These are phyloP conservation scores for Agapornis roseicollis DNA, from an alignment of 2,113 vertebrate species.

Conservation along the genomic window DNA sequence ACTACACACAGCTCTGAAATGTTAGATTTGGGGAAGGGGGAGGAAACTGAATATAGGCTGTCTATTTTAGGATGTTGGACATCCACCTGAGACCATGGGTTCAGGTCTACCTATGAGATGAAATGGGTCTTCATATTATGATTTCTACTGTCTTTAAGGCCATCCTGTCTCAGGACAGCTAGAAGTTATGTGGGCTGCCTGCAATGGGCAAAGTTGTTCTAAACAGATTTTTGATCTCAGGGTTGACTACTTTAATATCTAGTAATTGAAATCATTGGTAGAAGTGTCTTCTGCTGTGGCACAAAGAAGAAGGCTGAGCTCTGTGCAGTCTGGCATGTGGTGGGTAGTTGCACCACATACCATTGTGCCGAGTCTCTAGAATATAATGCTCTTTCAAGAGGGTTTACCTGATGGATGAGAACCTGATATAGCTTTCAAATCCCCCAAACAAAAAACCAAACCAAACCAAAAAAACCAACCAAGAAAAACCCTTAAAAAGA, in stretches of 20 bases:
- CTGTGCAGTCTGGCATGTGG: not conserved
- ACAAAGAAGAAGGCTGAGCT: not conserved
- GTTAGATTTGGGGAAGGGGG: not conserved
- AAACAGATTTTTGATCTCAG: not conserved
- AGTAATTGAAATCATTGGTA: not conserved
- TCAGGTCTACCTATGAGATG: not conserved
- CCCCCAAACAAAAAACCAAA: not conserved
- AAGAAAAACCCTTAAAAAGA: not conserved
- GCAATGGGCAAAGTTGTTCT: no score
- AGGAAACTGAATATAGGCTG: not conserved
- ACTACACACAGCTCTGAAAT: not conserved
- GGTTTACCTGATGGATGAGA: not conserved
- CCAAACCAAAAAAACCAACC: not conserved
- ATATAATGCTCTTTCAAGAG: not conserved
- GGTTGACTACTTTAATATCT: not conserved
- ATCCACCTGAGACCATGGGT: not conserved
- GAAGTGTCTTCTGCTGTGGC: not conserved
- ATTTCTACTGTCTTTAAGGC: not conserved
- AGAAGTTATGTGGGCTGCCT: not conserved
- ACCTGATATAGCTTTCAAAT: not conserved
- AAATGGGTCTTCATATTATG: not conserved
- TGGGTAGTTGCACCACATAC: not conserved
- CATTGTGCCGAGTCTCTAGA: not conserved
- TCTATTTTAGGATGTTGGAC: not conserved
- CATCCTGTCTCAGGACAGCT: not conserved